These are phyloP conservation scores for Heliangelus exortis DNA, from an alignment of 2,797 vertebrate genomes.

Conservation along the genomic window DNA sequence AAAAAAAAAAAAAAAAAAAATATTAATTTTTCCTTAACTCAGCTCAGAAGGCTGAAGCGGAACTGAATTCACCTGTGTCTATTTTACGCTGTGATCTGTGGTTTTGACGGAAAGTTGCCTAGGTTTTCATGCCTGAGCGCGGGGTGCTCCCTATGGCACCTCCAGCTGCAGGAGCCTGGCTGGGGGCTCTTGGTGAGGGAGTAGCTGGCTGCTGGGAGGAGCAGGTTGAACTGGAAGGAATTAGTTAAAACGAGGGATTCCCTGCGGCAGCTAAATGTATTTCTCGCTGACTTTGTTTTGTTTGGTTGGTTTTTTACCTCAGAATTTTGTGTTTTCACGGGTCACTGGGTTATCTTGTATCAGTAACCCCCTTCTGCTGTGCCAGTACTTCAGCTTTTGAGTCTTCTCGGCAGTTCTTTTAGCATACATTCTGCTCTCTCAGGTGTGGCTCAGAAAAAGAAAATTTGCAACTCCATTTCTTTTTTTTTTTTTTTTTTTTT, in stretches of 20 bases:
- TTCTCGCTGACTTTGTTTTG: background rate
- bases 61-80: accelerated
- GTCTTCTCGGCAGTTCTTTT: background rate
- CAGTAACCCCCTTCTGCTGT: background rate
- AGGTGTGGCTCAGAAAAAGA: background rate
- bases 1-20: too few species aligned
- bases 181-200: background rate
- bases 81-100: background rate
- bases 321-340: background rate
- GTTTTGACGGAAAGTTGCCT: background rate
- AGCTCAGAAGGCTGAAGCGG: background rate
- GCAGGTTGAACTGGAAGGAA: background rate
- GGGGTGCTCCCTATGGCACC: background rate
- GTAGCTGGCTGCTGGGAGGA: background rate
- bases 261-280: accelerated
- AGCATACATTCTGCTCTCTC: background rate
- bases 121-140: accelerated
- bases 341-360: background rate
- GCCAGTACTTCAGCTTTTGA: accelerated
- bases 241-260: background rate
- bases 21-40: background rate
- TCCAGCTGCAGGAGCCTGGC: accelerated
- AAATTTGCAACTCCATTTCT: background rate
- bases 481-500: background rate
- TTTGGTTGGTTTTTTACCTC: too few species aligned